A percentile compares a stretch with the other conserved stretches of the same genome.
phyloP scores from a whole-genome alignment of 2,797 vertebrate species.

The Diplodus sargus region DNA sequence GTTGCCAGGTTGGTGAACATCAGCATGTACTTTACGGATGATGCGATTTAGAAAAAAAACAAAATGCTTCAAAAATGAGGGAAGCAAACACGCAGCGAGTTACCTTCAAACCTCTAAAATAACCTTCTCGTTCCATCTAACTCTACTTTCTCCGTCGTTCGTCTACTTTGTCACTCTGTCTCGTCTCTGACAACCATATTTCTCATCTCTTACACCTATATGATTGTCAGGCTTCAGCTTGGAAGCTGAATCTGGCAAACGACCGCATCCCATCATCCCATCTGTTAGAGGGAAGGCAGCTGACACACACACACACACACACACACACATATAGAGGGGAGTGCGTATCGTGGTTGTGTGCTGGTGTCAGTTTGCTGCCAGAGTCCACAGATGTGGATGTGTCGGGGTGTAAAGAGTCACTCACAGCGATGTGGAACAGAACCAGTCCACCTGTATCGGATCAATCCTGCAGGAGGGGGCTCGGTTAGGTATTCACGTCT shows the following conservation, averaged over 20 bases:
- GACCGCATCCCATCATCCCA: conserved; percentile 44
- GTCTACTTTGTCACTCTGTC: not conserved
- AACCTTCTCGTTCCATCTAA: not conserved
- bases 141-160: not conserved
- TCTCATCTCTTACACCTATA: conserved; percentile 47
- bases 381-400: conserved; percentile 25
- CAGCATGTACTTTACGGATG: not conserved
- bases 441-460: not conserved
- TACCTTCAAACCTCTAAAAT: not conserved
- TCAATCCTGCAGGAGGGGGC: conserved; percentile 9
- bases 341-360: conserved; percentile 2
- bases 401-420: conserved; percentile 28
- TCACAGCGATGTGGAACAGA: not conserved
- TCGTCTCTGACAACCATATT: not conserved
- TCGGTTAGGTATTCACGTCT: not conserved
- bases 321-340: not conserved
- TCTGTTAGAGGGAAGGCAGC: conserved; percentile 48
- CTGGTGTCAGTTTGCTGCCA: conserved; percentile 20
- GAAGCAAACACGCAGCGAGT: not conserved
- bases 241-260: conserved; percentile 20
- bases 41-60: not conserved
- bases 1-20: not conserved
- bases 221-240: conserved; percentile 39
- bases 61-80: not conserved
- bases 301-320: conserved; percentile 9